Conservation (phyloP, 1,140 invertebrate species). For the Ylistrum balloti region DNA sequence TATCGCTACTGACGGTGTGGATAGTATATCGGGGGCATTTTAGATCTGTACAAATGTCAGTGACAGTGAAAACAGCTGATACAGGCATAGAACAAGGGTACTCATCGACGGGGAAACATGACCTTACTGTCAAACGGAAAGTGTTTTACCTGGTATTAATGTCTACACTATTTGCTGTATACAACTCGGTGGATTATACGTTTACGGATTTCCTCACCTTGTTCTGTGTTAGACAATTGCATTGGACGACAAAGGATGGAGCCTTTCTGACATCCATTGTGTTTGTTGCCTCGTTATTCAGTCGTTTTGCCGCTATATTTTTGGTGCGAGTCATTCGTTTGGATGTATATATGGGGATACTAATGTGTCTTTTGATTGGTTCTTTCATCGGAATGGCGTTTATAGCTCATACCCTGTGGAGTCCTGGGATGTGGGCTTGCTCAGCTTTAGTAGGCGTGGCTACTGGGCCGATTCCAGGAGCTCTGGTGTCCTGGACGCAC, state of each 20-base stretch:
- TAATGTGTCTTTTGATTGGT: neutral
- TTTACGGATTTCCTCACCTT: neutral
- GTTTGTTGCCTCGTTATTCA: neutral
- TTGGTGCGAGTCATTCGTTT: neutral
- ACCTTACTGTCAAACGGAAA: neutral
- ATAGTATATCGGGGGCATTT: neutral
- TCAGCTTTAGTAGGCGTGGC: neutral
- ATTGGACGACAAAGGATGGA: neutral
- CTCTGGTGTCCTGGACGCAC: constrained; percentile 1
- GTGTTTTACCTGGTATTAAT: neutral
- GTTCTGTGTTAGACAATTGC: neutral
- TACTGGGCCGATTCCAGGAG: neutral
- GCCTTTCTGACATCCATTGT: neutral
- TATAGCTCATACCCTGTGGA: neutral
- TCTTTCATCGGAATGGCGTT: neutral
- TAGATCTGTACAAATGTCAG: neutral
- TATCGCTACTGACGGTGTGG: neutral
- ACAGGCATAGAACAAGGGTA: neutral
- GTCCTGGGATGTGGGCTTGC: neutral
- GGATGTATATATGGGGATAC: neutral
- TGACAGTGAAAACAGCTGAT: neutral
- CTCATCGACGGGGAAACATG: neutral
- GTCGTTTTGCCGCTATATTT: neutral
- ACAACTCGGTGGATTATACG: neutral
- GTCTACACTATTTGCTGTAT: neutral